Evolutionary conservation across 2,113 vertebrate species (phyloP).

Genomic region (Mobula birostris): DNA sequence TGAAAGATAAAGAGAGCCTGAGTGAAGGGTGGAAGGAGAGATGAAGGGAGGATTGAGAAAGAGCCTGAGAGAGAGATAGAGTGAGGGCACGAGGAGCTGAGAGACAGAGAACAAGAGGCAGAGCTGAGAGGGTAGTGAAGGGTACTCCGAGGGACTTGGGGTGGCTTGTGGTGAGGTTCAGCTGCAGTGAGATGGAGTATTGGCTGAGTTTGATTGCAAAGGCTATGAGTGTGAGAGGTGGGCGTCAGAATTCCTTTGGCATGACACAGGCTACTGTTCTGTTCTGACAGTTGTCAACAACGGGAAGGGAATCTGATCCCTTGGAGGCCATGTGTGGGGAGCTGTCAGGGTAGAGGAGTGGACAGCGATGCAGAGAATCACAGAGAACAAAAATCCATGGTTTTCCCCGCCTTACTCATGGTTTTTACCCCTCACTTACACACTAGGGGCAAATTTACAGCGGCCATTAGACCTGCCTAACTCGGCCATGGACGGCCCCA

Average conservation of each 20-base stretch:
- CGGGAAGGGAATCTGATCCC: not conserved
- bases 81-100: not conserved
- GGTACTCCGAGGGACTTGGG: not conserved
- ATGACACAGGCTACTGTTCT: not conserved
- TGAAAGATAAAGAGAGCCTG: not conserved
- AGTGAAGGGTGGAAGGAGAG: not conserved
- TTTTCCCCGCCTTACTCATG: too few species aligned
- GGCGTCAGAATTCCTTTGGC: not conserved
- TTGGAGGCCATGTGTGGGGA: not conserved
- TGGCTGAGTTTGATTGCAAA: not conserved
- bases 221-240: not conserved
- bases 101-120: not conserved
- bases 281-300: not conserved
- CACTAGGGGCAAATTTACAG: too few species aligned
- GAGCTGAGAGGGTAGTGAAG: too few species aligned
- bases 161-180: not conserved
- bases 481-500: too few species aligned
- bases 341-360: too few species aligned
- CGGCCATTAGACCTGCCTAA: too few species aligned
- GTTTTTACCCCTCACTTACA: too few species aligned
- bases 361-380: too few species aligned
- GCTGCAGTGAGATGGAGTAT: not conserved
- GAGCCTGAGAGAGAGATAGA: not conserved
- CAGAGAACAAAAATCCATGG: too few species aligned
- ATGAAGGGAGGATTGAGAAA: not conserved